Percentiles rank a stretch among this genome's conserved stretches.
phyloP scores from a whole-genome alignment of 2,888 invertebrate genomes.

The Eupithecia vulgata region DNA sequence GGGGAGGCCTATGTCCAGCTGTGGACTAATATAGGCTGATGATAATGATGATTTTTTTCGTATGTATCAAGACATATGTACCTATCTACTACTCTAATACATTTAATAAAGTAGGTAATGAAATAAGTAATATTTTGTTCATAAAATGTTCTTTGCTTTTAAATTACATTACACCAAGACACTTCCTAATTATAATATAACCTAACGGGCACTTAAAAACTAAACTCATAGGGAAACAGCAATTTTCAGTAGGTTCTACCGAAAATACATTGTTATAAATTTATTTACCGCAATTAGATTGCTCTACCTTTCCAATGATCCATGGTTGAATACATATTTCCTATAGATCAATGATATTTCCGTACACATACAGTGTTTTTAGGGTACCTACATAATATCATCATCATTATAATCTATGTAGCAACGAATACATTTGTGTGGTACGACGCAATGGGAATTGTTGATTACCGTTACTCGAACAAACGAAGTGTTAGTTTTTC shows the following conservation, averaged over 20 bases:
- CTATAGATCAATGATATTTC: too few relatives aligned
- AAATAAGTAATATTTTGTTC: neutral
- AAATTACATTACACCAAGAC: neutral
- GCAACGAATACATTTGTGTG: too few relatives aligned
- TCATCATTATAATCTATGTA: too few relatives aligned
- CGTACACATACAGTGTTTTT: too few relatives aligned
- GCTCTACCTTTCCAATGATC: neutral
- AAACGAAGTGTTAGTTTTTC: too few relatives aligned
- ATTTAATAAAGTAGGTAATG: neutral
- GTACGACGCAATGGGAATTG: too few relatives aligned
- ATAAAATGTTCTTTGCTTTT: slow-evolving; percentile 1
- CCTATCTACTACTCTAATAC: neutral
- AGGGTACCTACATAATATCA: too few relatives aligned
- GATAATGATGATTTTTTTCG: neutral
- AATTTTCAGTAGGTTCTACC: neutral
- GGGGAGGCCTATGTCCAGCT: too few relatives aligned
- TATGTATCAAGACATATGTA: neutral
- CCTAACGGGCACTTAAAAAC: neutral
- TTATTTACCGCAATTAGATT: neutral
- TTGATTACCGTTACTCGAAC: too few relatives aligned
- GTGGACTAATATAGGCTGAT: too few relatives aligned
- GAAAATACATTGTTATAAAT: neutral
- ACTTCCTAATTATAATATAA: neutral
- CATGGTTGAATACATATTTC: neutral
- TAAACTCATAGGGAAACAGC: slow-evolving; percentile 4